phyloP scores from a whole-genome alignment of 2,113 vertebrate species.

The Mobula birostris region DNA sequence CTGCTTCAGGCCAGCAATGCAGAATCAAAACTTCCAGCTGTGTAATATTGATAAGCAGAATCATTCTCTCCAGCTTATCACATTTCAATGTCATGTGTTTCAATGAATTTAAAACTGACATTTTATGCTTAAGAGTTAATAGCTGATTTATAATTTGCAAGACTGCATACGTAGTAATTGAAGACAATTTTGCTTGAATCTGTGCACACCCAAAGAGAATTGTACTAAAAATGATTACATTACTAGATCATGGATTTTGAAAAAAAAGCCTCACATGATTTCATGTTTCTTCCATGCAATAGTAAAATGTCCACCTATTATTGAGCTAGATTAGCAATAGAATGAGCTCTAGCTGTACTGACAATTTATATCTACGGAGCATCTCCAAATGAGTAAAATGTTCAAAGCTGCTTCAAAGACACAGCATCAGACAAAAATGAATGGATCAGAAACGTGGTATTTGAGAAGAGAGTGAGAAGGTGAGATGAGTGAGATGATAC shows the following conservation, averaged over 20 bases:
- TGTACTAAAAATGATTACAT: neutral
- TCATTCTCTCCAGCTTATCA: neutral
- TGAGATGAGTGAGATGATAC: too few species aligned
- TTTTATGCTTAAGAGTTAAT: neutral
- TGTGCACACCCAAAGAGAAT: neutral
- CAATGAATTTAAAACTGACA: neutral
- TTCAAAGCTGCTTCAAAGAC: neutral
- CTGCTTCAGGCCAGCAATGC: neutral
- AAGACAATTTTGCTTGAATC: neutral
- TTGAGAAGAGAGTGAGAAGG: too few species aligned
- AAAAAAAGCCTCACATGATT: neutral
- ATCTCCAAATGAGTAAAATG: neutral
- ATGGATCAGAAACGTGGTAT: too few species aligned
- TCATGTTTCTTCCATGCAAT: neutral
- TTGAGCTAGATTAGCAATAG: neutral
- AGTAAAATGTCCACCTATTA: neutral
- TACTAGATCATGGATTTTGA: neutral
- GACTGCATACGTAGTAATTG: neutral
- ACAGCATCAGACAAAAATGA: neutral
- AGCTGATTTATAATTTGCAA: neutral
- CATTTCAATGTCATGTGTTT: constrained; percentile 22
- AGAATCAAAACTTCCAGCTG: constrained; percentile 28
- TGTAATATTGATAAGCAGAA: constrained; percentile 17
- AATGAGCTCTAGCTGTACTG: neutral
- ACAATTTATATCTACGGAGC: too few species aligned